Evolutionary conservation across 37 sponge, comb jelly and placozoan genomes (phyloP).

Genomic region (Mnemiopsis leidyi): DNA sequence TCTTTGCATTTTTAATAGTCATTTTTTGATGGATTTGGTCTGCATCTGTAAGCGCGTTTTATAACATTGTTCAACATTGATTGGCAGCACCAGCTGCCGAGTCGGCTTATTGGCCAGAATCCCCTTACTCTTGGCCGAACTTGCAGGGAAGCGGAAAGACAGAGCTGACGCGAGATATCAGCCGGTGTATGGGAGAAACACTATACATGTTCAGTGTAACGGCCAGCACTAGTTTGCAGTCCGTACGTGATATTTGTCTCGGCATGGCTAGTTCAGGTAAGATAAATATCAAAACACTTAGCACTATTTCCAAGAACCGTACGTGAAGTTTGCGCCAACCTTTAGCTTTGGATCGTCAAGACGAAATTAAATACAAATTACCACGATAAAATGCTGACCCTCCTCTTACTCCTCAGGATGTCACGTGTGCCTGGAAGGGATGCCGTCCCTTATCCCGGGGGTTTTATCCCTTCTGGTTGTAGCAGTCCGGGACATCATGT

Average conservation of each 20-base stretch:
- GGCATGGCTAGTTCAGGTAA: slow-evolving; percentile 53
- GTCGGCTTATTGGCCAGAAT: too few relatives aligned
- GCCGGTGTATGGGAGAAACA: slow-evolving; percentile 48
- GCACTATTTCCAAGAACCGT: too few relatives aligned
- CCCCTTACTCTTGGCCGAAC: background rate
- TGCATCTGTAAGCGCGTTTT: background rate
- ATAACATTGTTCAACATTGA: background rate
- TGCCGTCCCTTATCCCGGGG: slow-evolving; percentile 42
- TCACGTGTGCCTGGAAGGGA: slow-evolving; percentile 58
- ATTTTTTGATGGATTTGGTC: too few relatives aligned
- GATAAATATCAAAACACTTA: too few relatives aligned
- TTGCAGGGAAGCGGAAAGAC: slow-evolving; percentile 57
- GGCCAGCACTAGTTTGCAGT: background rate
- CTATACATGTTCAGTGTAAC: slow-evolving; percentile 64
- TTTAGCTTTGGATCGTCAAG: too few relatives aligned
- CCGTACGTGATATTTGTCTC: slow-evolving; percentile 1
- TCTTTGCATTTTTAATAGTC: too few relatives aligned
- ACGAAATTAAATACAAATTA: too few relatives aligned
- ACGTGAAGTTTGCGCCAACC: too few relatives aligned
- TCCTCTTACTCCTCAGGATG: background rate
- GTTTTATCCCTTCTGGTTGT: slow-evolving; percentile 51
- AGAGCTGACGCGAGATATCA: slow-evolving; percentile 7
- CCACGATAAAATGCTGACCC: too few relatives aligned
- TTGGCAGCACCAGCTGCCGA: too few relatives aligned
- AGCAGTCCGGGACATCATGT: slow-evolving; percentile 57